A percentile compares a stretch with the other conserved stretches of the same genome.
These are phyloP conservation scores for Semnopithecus entellus DNA, from an alignment of 2,113 vertebrate species.

Conservation along the genomic window DNA sequence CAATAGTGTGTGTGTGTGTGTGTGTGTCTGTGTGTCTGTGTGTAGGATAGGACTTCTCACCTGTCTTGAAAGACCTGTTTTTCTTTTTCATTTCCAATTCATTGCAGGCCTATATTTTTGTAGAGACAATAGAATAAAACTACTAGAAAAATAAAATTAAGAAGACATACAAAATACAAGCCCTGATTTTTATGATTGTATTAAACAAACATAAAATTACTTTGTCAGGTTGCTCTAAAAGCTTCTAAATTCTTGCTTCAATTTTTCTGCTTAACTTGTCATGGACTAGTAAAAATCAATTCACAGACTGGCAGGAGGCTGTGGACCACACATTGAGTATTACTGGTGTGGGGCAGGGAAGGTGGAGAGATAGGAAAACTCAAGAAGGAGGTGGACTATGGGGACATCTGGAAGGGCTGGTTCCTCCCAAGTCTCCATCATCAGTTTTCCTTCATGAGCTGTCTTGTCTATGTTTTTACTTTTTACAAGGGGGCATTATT, in stretches of 20 bases:
- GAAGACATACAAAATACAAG: not conserved
- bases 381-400: not conserved
- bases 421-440: not conserved
- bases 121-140: constrained; percentile 10
- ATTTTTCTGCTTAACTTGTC: not conserved
- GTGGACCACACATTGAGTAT: not conserved
- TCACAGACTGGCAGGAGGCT: not conserved
- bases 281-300: not conserved
- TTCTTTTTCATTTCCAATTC: constrained; percentile 20
- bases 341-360: too few relatives aligned
- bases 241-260: not conserved
- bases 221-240: not conserved
- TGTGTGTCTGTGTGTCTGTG: not conserved
- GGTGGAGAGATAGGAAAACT: not conserved
- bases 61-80: not conserved
- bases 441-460: not conserved
- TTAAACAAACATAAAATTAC: constrained; percentile 47
- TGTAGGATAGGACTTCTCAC: not conserved
- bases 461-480: not conserved
- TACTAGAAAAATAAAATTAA: constrained; percentile 22
- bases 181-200: constrained; percentile 23
- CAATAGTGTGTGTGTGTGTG: too few relatives aligned
- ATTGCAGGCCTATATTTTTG: not conserved
- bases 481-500: not conserved
- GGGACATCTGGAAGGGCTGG: not conserved